These are phyloP conservation scores for Drosophila peninsularis DNA, from an alignment of 2,888 invertebrate species.

Conservation along the genomic window DNA sequence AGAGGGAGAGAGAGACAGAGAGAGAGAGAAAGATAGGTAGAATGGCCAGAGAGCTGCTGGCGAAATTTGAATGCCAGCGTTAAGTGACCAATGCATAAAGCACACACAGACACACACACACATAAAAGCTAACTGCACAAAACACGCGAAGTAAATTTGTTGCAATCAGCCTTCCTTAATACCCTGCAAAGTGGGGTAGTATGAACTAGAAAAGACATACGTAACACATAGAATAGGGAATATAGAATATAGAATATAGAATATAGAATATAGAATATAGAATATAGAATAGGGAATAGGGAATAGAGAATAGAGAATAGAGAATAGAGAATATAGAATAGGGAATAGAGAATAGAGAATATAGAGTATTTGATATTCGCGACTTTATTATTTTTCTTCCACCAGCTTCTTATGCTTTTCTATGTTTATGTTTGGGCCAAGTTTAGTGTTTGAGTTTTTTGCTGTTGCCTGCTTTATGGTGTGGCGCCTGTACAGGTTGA, in stretches of 20 bases:
- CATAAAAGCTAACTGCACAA: conserved; percentile 29
- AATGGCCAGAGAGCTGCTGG: conserved; percentile 32
- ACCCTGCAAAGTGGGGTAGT: neutral
- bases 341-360: no score
- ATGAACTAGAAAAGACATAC: neutral
- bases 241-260: no score
- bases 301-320: no score
- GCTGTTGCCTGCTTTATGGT: no score
- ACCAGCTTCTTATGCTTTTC: neutral
- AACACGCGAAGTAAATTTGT: conserved; percentile 59
- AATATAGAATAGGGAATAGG: no score
- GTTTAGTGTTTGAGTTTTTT: conserved; percentile 41
- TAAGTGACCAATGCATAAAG: conserved; percentile 57
- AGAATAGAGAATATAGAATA: no score
- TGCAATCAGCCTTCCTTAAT: conserved; percentile 57
- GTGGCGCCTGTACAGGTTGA: conserved; percentile 11
- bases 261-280: no score
- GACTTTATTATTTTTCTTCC: neutral
- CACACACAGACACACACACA: conserved; percentile 6
- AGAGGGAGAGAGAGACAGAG: neutral
- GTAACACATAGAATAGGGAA: neutral
- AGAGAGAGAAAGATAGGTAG: conserved; percentile 7
- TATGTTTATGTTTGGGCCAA: conserved; percentile 38
- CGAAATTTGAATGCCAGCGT: conserved; percentile 65
- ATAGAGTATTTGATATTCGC: neutral